Evolutionary conservation across 2,113 vertebrate species (phyloP), one percentile per base, ranked within the genome.

Genomic region (Polypterus senegalus): DNA sequence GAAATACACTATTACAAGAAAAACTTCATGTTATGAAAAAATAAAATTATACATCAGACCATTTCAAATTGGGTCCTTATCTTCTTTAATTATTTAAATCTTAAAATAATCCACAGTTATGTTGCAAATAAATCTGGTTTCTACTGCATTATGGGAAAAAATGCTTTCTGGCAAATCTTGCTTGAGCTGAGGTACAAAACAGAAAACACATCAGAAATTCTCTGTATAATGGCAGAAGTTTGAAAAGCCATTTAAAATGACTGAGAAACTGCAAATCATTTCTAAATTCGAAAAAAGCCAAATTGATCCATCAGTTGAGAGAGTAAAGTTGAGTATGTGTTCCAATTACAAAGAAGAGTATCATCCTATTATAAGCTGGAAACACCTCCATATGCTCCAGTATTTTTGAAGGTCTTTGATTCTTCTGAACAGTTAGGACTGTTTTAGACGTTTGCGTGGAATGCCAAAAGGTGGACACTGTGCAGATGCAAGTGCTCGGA

Each of bases 401-500:
- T 77, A 6, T 8, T 77, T 80, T 82, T 72, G 65, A 74, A 69
- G 77, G 82, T 85, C 78, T 79, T 71, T 82, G 79, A 69, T 85
- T 67, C 78, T 69, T 77, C 78, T 78, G 63, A 74, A 75, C 74
- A 76, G 85, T 97, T 90, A 98, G 54, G 92, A 97, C 88, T 97
- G 94, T 89, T 98, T 97, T 89, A 98, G 91, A 65, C 94, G 89
- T 75, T 97, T 98, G 73, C 94, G 85, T 73, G 96, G 93, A 84
- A 93, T 89, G 80, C 93, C 91, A 63, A 97, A 96, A 80, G 91
- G 92, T 62, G 93, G 92, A 84, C 94, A 97, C 81, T 98, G 96
- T 69, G 92, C 92, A 70, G 94, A 95, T 5, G 94, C 94, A 52
- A 97, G 85, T 48, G 96, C 94, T 3, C 94, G 90, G 77, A 97